phyloP scores from a whole-genome alignment of 1,140 invertebrate genomes.

The Meloidogyne chitwoodi region DNA sequence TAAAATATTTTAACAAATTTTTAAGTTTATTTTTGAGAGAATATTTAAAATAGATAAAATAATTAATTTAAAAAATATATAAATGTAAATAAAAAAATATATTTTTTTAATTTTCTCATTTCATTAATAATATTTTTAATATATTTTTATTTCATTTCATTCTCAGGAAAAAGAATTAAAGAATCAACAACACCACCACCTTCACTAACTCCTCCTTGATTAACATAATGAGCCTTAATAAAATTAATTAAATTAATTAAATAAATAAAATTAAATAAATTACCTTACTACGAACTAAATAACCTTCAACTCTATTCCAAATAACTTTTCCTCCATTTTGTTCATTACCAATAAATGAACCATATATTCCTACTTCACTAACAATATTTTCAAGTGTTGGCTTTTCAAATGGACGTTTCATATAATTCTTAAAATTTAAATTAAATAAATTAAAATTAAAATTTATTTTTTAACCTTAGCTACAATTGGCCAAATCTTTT shows the following conservation, averaged over 20 bases:
- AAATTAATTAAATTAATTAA: background rate
- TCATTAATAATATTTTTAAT: background rate
- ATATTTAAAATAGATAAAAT: too few relatives aligned
- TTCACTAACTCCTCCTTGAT: conserved; percentile 17
- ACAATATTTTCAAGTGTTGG: conserved; percentile 68
- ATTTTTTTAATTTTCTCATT: background rate
- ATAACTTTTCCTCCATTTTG: conserved; percentile 72
- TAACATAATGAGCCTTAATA: conserved; percentile 1
- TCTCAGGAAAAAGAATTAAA: conserved; percentile 2
- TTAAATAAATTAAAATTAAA: background rate
- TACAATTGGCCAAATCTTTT: conserved; percentile 61
- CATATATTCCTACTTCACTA: conserved; percentile 89
- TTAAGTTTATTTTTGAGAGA: too few relatives aligned
- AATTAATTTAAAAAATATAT: too few relatives aligned
- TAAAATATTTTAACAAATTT: too few relatives aligned
- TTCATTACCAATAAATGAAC: conserved; percentile 64
- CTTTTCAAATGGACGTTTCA: conserved; percentile 69
- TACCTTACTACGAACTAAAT: conserved; percentile 16
- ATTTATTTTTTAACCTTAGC: conserved; percentile 37
- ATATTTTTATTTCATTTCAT: conserved; percentile 9
- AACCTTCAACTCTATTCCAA: conserved; percentile 20
- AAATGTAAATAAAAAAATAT: background rate
- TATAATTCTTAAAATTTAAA: conserved; percentile 69
- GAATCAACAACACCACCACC: conserved; percentile 18
- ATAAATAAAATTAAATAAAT: too few relatives aligned